Percentiles rank a stretch among this genome's conserved stretches.
Evolutionary conservation across 2,113 vertebrate genomes (phyloP).

Genomic region (Thermophis baileyi): DNA sequence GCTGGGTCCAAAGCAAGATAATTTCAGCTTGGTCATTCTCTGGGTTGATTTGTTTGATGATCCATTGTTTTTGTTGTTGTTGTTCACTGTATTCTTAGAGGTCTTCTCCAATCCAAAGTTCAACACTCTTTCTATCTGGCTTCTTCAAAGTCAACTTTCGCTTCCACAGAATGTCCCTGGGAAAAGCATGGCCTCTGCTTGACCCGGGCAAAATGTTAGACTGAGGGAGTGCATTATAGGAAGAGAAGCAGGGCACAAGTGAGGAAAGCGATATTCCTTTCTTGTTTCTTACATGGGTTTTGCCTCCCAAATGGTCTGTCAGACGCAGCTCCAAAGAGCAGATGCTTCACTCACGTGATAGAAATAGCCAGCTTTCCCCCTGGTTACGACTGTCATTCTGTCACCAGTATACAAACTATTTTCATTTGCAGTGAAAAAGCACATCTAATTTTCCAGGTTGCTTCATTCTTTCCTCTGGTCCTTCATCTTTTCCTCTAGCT

Average conservation of each 20-base stretch:
- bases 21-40: not conserved
- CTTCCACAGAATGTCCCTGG: not conserved
- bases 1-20: not conserved
- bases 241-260: not conserved
- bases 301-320: constrained; percentile 51
- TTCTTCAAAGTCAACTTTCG: not conserved
- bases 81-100: not conserved
- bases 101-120: not conserved
- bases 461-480: not conserved
- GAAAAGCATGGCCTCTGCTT: not conserved
- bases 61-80: not conserved
- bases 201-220: not conserved
- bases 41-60: not conserved
- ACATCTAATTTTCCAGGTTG: not conserved
- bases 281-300: not conserved
- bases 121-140: not conserved
- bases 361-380: not conserved
- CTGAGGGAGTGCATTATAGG: not conserved
- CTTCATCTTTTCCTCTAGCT: not conserved
- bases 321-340: not conserved
- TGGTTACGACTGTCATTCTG: not conserved
- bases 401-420: not conserved
- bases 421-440: not conserved
- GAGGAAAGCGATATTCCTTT: constrained; percentile 25
- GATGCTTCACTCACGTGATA: not conserved